phyloP scores from a whole-genome alignment of 2,888 invertebrate genomes.

The Leucania comma region DNA sequence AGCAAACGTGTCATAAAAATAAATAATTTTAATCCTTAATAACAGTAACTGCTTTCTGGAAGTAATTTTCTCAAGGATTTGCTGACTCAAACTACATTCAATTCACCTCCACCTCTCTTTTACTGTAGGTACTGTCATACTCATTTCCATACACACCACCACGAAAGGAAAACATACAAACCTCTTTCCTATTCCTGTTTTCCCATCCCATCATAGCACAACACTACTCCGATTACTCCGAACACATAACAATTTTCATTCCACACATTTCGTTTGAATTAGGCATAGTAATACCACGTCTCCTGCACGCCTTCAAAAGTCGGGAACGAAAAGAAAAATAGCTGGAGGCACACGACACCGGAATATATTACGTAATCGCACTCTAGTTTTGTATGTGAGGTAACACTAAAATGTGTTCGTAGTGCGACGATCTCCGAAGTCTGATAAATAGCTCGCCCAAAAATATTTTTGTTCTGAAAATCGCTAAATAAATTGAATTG shows the following conservation, averaged over 20 bases:
- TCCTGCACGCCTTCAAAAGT: slow-evolving; percentile 73
- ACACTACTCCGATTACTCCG: slow-evolving; percentile 61
- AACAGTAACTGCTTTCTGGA: too few relatives aligned
- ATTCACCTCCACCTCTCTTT: not conserved
- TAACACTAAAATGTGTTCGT: slow-evolving; percentile 84
- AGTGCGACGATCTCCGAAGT: slow-evolving; percentile 80
- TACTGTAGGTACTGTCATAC: not conserved
- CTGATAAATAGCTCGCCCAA: slow-evolving; percentile 84
- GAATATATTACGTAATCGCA: slow-evolving; percentile 88
- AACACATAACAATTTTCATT: slow-evolving; percentile 67
- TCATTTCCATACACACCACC: slow-evolving; percentile 11
- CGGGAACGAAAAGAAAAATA: slow-evolving; percentile 84
- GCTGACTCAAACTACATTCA: too few relatives aligned
- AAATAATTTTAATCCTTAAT: too few relatives aligned
- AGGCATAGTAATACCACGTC: slow-evolving; percentile 75
- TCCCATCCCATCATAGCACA: slow-evolving; percentile 33
- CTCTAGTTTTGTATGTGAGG: slow-evolving; percentile 83
- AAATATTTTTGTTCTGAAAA: slow-evolving; percentile 84
- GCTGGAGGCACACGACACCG: slow-evolving; percentile 83
- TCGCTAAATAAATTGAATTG: slow-evolving; percentile 86
- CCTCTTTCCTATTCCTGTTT: slow-evolving; percentile 37
- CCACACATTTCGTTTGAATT: slow-evolving; percentile 74
- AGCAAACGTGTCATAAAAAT: too few relatives aligned
- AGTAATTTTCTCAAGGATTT: not conserved
- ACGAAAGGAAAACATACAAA: slow-evolving; percentile 31